These are phyloP conservation scores for Heteromormyrus szaboi DNA, from an alignment of 2,797 vertebrate genomes.

Conservation along the genomic window DNA sequence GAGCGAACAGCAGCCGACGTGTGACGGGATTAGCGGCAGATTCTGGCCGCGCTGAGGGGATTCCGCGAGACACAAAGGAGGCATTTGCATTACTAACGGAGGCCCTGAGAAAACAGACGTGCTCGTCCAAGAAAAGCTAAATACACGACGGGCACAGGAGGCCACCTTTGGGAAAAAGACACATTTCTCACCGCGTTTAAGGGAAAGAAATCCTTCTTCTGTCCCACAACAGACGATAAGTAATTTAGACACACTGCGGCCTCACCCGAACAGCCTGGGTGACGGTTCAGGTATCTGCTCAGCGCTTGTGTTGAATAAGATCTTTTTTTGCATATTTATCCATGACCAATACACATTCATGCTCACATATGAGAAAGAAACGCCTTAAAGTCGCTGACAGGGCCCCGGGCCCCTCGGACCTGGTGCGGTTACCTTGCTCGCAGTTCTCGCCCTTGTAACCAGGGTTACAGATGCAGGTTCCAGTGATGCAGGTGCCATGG, in stretches of 20 bases:
- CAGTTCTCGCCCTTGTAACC: conserved; percentile 78
- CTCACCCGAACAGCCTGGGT: neutral
- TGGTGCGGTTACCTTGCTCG: conserved; percentile 57
- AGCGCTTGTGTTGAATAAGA: neutral
- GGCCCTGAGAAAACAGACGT: conserved; percentile 10
- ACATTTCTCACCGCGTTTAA: neutral
- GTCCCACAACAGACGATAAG: neutral
- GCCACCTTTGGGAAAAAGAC: neutral
- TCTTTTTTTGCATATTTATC: neutral
- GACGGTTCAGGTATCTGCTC: neutral
- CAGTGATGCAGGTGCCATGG: conserved; percentile 91
- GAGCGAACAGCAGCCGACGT: conserved; percentile 33
- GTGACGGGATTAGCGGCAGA: conserved; percentile 57
- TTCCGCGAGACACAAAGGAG: conserved; percentile 40
- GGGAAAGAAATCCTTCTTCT: neutral
- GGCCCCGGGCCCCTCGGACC: neutral
- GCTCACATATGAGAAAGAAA: neutral
- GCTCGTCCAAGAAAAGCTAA: neutral
- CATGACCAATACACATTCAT: neutral
- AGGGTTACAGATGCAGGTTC: conserved; percentile 94
- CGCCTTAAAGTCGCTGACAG: neutral
- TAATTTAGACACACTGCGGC: neutral
- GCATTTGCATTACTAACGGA: conserved; percentile 40
- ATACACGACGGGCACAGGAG: neutral
- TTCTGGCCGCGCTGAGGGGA: conserved; percentile 40